Base-by-base conservation (phyloP, 2,113 vertebrate genomes). In the Larimichthys crocea region DNA sequence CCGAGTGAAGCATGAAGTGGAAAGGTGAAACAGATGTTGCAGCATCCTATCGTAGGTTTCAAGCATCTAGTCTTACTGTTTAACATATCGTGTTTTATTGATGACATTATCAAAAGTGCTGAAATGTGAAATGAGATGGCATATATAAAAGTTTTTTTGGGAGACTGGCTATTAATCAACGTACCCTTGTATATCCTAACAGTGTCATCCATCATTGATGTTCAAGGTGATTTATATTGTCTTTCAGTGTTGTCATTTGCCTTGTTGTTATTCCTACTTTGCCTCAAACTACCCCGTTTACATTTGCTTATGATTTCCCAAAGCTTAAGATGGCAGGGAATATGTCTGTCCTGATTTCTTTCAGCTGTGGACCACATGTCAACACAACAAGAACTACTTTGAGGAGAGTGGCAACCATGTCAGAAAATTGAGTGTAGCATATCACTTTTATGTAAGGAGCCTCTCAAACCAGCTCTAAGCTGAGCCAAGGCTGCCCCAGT, bases 21-120 rank as follows among this genome's bases (percentile, higher is more conserved):
- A 61, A 70, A 48, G n/a, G 48, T 63, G 31, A 62, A 55, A 50
- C 56, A 79, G 67, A 63, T 63, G 67, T 63, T 50, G 17, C 12
- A 55, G 22, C 48, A 19, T 12, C 31, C 24, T 20, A 29, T 17
- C 0, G 16, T 60, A 15, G n/a, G 42, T 48, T n/a, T 14, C 2
- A 6, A 17, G 14, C 17, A 49, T 74, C 67, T 64, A 22, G 8
- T 20, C 24, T 64, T 71, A 31, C 59, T 46, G 63, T 55, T 48
- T 65, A 64, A 72, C 64, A 17, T 16, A 17, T 12, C 12, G 24
- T 11, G 17, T 56, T 16, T 72, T 49, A 29, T 19, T 16, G 20
- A 79, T 15, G 44, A 42, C 44, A 60, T 42, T 42, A 61, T 26
- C 20, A 67, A 67, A 67, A 20, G 20, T 50, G 29, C 72, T 69